Conservation (phyloP, 2,797 vertebrate genomes). For the Austrolebias charrua region DNA sequence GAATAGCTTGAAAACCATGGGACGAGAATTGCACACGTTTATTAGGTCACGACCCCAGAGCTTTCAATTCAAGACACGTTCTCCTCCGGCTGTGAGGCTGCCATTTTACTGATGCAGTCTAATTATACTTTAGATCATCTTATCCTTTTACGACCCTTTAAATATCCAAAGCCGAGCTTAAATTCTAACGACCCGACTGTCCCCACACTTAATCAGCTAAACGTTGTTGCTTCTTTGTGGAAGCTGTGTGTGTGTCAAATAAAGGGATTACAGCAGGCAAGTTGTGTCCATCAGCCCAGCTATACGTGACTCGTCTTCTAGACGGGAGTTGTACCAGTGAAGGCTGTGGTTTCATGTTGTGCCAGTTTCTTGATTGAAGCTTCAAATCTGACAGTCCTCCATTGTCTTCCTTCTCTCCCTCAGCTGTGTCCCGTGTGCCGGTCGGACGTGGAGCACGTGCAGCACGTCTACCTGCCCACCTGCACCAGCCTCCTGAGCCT, state of each 20-base stretch:
- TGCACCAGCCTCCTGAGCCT: constrained; percentile 95
- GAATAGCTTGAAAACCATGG: no score
- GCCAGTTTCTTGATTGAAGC: not conserved
- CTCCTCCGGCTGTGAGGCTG: constrained; percentile 14
- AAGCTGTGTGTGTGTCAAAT: constrained; percentile 43
- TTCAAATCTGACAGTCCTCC: no score
- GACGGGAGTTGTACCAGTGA: not conserved
- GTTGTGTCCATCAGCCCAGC: constrained; percentile 47
- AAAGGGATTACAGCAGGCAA: constrained; percentile 60
- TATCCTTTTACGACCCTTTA: constrained; percentile 41
- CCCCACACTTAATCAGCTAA: constrained; percentile 58
- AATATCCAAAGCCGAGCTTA: constrained; percentile 41
- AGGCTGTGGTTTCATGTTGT: no score
- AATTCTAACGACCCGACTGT: constrained; percentile 51
- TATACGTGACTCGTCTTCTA: constrained; percentile 48
- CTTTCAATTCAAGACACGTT: not conserved
- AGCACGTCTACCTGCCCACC: constrained; percentile 95
- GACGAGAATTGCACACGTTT: no score
- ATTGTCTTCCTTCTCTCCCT: not conserved
- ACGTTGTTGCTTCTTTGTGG: constrained; percentile 50
- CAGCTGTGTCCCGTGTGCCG: constrained; percentile 95
- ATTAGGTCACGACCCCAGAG: no score
- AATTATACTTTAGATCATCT: constrained; percentile 38
- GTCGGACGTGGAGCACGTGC: constrained; percentile 90
- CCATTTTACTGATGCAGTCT: constrained; percentile 20